phyloP scores from a whole-genome alignment of 2,888 invertebrate species.

The Rotaria sp. region DNA sequence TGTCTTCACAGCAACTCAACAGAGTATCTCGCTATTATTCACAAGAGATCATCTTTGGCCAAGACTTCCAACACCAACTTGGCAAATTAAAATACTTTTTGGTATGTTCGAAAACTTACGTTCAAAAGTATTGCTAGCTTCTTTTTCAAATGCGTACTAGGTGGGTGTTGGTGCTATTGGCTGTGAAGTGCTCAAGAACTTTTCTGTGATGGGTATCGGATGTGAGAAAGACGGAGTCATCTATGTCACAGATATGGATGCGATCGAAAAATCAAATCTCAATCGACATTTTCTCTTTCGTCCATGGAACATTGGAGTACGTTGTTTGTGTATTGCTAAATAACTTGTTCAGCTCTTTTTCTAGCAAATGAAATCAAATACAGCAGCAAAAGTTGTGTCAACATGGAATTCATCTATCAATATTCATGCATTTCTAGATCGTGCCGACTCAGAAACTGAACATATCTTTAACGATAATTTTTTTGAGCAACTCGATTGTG shows the following conservation, averaged over 20 bases:
- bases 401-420: slow-evolving; percentile 59
- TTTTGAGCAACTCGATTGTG: slow-evolving; percentile 82
- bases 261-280: slow-evolving; percentile 94
- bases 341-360: background rate
- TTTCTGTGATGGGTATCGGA: slow-evolving; percentile 94
- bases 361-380: background rate
- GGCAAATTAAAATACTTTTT: slow-evolving; percentile 62
- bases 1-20: too few species aligned
- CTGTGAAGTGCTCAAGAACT: slow-evolving; percentile 93
- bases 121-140: too few species aligned
- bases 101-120: too few species aligned
- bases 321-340: background rate
- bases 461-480: slow-evolving; percentile 84
- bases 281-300: slow-evolving; percentile 96
- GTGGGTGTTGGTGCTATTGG: slow-evolving; percentile 63
- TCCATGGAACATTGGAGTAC: slow-evolving; percentile 69
- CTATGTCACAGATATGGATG: slow-evolving; percentile 94
- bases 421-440: slow-evolving; percentile 57
- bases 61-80: slow-evolving; percentile 75
- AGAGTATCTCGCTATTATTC: slow-evolving; percentile 64
- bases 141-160: background rate
- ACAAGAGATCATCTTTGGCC: slow-evolving; percentile 85
- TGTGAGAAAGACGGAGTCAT: slow-evolving; percentile 61
- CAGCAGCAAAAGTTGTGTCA: slow-evolving; percentile 32
- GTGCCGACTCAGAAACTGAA: slow-evolving; percentile 91